Conservation (phyloP, 2,113 vertebrate genomes). For the Prochilodus magdalenae region DNA sequence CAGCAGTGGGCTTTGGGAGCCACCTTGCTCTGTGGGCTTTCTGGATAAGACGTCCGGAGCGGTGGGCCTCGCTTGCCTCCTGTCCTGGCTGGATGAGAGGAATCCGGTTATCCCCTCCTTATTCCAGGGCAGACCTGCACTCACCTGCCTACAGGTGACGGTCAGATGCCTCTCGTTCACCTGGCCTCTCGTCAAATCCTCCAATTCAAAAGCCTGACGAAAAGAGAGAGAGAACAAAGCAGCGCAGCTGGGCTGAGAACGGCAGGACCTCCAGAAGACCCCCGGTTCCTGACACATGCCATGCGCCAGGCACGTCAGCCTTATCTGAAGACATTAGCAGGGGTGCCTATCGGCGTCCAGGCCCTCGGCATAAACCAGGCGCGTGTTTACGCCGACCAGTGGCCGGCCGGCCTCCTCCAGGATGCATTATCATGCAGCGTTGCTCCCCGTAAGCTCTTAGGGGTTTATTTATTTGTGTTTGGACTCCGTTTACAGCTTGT, state of each 20-base stretch:
- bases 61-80: slow-evolving; percentile 65
- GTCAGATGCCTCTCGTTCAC: not conserved
- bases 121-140: not conserved
- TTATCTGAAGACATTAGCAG: slow-evolving; percentile 28
- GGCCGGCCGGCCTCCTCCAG: slow-evolving; percentile 30
- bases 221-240: not conserved
- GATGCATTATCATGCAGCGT: slow-evolving; percentile 55
- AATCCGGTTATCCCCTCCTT: slow-evolving; percentile 54
- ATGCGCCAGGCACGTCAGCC: not conserved
- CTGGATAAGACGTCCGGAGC: slow-evolving; percentile 26
- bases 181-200: not conserved
- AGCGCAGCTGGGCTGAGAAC: not conserved
- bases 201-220: not conserved
- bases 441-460: slow-evolving; percentile 61
- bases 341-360: not conserved
- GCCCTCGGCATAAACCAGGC: slow-evolving; percentile 14
- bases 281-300: not conserved
- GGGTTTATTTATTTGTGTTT: slow-evolving; percentile 86
- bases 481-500: slow-evolving; percentile 82
- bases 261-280: not conserved
- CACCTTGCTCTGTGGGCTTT: slow-evolving; percentile 66
- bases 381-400: slow-evolving; percentile 34
- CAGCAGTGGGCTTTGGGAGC: slow-evolving; percentile 71
- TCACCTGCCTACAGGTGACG: not conserved
- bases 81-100: slow-evolving; percentile 61